A percentile compares a stretch with the other conserved stretches of the same genome.
Conservation (phyloP, 2,113 vertebrate genomes). For the Herpailurus yagouaroundi region DNA sequence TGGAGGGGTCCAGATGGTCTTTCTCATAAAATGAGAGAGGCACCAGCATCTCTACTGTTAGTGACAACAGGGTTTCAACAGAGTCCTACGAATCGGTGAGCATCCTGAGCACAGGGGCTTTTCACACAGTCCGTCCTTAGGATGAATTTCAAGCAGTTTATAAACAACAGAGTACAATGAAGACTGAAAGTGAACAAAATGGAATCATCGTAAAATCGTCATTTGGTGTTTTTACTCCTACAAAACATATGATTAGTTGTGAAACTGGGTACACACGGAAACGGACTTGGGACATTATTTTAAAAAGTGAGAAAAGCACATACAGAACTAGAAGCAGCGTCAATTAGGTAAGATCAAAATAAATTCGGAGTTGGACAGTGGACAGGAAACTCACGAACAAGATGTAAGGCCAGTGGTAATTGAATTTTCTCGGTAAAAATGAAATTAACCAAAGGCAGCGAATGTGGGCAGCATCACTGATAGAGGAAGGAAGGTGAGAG, state of each 20-base stretch:
- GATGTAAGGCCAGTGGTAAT: neutral
- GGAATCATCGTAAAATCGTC: neutral
- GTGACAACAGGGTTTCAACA: neutral
- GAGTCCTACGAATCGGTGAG: neutral
- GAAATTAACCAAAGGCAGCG: constrained; percentile 14
- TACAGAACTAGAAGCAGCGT: neutral
- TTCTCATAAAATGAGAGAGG: neutral
- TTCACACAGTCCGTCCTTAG: neutral
- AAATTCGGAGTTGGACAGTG: neutral
- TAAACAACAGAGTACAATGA: constrained; percentile 31
- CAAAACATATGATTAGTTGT: constrained; percentile 24
- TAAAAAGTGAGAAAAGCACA: constrained; percentile 16
- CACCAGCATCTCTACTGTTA: neutral
- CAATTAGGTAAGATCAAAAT: neutral
- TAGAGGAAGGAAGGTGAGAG: neutral
- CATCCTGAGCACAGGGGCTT: neutral
- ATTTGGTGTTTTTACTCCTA: neutral
- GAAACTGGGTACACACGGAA: constrained; percentile 29
- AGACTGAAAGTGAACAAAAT: constrained; percentile 4
- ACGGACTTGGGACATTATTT: neutral
- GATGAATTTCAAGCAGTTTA: neutral
- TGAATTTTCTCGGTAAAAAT: constrained; percentile 12
- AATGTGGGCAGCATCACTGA: neutral
- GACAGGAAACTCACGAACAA: neutral
- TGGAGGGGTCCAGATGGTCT: neutral